Conservation (phyloP, 2,797 vertebrate genomes). For the Tarsius wallacei region DNA sequence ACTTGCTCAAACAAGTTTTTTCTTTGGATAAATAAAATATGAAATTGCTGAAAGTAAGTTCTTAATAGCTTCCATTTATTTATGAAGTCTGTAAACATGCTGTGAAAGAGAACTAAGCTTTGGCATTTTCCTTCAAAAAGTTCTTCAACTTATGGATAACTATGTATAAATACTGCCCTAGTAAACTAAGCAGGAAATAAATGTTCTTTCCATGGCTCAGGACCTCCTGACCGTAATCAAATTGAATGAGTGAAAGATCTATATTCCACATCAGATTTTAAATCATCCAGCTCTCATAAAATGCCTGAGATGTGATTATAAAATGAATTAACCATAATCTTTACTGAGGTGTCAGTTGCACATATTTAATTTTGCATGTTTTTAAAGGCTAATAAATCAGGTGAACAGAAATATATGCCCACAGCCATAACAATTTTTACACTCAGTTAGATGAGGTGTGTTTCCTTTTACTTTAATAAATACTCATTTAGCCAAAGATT, state of each 20-base stretch:
- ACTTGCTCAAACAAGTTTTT: conserved; percentile 19
- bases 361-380: conserved; percentile 78
- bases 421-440: conserved; percentile 66
- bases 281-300: conserved; percentile 51
- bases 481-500: conserved; percentile 24
- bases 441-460: background rate
- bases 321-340: conserved; percentile 78
- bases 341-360: conserved; percentile 62
- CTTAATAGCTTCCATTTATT: conserved; percentile 65
- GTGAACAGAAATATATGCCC: conserved; percentile 48
- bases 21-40: conserved; percentile 62
- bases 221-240: conserved; percentile 44
- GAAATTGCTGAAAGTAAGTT: conserved; percentile 64
- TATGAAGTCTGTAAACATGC: conserved; percentile 39
- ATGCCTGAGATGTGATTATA: conserved; percentile 55
- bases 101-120: conserved; percentile 66
- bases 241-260: conserved; percentile 68
- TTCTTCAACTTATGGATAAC: conserved; percentile 19
- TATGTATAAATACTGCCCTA: conserved; percentile 42
- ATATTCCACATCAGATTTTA: conserved; percentile 31
- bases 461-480: conserved; percentile 54
- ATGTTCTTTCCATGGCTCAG: background rate
- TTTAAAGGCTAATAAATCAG: conserved; percentile 78
- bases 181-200: conserved; percentile 66
- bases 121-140: conserved; percentile 32